These are phyloP conservation scores for Heliconius ismenius DNA, from an alignment of 2,888 invertebrate species.

Conservation along the genomic window DNA sequence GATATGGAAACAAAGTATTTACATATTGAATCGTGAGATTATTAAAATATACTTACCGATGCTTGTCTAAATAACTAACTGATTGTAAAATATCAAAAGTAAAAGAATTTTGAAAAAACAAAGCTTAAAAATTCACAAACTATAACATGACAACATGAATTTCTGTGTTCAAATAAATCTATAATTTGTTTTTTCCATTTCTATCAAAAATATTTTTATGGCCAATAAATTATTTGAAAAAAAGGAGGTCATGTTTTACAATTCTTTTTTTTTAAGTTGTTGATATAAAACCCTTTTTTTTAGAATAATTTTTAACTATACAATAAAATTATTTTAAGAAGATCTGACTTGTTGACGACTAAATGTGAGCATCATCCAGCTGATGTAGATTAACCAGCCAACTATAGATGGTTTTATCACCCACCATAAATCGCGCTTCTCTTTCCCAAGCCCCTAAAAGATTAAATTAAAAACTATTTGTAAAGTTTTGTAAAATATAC, in stretches of 20 bases:
- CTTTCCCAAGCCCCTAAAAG: no score
- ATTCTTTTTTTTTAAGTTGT: background rate
- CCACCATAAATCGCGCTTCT: no score
- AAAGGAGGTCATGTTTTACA: background rate
- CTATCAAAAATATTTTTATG: background rate
- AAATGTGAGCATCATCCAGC: background rate
- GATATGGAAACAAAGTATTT: no score
- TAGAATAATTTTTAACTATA: no score
- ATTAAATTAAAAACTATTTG: no score
- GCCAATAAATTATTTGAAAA: background rate
- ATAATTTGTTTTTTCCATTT: background rate
- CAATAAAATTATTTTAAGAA: no score
- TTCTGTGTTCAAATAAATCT: conserved; percentile 29
- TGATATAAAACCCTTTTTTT: no score
- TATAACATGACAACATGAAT: conserved; percentile 36
- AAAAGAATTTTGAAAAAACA: conserved; percentile 14
- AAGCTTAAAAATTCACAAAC: conserved; percentile 17
- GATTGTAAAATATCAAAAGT: conserved; percentile 9
- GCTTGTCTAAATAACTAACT: conserved; percentile 4
- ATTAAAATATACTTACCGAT: conserved; percentile 15
- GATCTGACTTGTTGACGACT: no score
- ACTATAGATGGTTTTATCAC: no score
- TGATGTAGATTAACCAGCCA: background rate
- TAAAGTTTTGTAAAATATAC: background rate
- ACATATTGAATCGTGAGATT: no score